Conservation (phyloP, 1,140 invertebrate species). For the Zaprionus vittiger region DNA sequence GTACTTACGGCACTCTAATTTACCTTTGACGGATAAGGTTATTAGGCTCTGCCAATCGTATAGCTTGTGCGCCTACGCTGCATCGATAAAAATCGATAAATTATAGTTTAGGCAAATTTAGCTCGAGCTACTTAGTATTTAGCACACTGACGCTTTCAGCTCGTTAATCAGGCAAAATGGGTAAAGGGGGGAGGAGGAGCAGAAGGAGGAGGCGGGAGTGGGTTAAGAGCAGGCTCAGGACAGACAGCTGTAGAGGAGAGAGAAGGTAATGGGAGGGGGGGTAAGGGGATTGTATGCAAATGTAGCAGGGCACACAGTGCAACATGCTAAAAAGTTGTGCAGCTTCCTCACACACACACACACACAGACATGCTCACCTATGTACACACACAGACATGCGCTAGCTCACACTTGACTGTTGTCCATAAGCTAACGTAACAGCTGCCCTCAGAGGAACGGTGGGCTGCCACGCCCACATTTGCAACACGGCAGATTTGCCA, state of each 20-base stretch:
- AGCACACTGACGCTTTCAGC: constrained; percentile 27
- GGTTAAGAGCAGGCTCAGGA: background rate
- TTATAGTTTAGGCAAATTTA: constrained; percentile 24
- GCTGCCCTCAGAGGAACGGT: background rate
- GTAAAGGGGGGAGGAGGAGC: background rate
- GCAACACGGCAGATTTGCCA: constrained; percentile 60
- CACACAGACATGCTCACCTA: constrained; percentile 1
- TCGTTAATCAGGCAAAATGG: constrained; percentile 38
- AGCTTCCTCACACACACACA: constrained; percentile 4
- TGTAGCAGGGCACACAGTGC: constrained; percentile 48
- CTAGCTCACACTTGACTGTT: constrained; percentile 5
- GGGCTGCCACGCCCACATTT: constrained; percentile 32
- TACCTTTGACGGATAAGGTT: too few species aligned
- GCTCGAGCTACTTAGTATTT: constrained; percentile 28
- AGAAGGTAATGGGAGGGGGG: background rate
- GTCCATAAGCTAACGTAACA: constrained; percentile 26
- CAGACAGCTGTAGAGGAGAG: background rate
- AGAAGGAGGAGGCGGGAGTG: background rate
- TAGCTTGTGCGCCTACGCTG: background rate
- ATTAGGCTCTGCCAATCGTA: too few species aligned
- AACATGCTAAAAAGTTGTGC: constrained; percentile 48
- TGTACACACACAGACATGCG: constrained; percentile 10
- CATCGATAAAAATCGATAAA: constrained; percentile 38
- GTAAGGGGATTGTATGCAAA: constrained; percentile 2
- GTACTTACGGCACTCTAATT: too few species aligned